Conservation (phyloP, 2,888 invertebrate species). For the Apantesis nais region DNA sequence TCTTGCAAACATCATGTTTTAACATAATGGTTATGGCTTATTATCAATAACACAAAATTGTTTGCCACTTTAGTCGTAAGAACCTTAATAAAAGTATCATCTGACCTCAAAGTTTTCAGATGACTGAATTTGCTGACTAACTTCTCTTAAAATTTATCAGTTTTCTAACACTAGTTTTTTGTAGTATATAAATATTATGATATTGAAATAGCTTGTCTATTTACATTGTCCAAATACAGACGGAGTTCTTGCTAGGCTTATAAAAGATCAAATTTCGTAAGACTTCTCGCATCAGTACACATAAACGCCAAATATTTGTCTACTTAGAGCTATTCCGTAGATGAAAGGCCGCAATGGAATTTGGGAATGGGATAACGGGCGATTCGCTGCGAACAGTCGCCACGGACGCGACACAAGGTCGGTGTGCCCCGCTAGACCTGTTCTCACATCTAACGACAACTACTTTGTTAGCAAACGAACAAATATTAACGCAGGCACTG, state of each 20-base stretch:
- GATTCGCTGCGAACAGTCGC: slow-evolving; percentile 37
- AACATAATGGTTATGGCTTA: too few species aligned
- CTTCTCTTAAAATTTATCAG: not conserved
- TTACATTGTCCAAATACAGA: not conserved
- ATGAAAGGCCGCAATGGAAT: slow-evolving; percentile 59
- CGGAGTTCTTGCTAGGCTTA: not conserved
- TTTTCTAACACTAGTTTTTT: not conserved
- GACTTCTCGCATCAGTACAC: slow-evolving; percentile 4
- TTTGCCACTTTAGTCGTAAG: not conserved
- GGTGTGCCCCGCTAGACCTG: slow-evolving; percentile 55
- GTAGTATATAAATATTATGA: not conserved
- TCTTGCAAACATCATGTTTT: too few species aligned
- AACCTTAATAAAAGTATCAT: not conserved
- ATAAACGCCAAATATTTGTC: slow-evolving; percentile 19
- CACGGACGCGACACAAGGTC: slow-evolving; percentile 61
- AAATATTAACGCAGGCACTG: slow-evolving; percentile 21
- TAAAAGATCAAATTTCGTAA: not conserved
- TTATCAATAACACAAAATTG: not conserved
- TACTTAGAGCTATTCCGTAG: slow-evolving; percentile 25
- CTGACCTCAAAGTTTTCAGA: not conserved
- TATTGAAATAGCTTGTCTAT: not conserved
- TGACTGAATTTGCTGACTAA: too few species aligned
- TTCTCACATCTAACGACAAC: slow-evolving; percentile 38
- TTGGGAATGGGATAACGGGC: slow-evolving; percentile 63
- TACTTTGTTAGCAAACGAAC: slow-evolving; percentile 33